These are phyloP conservation scores for Lithosia quadra DNA, from an alignment of 2,888 invertebrate genomes.

Conservation along the genomic window DNA sequence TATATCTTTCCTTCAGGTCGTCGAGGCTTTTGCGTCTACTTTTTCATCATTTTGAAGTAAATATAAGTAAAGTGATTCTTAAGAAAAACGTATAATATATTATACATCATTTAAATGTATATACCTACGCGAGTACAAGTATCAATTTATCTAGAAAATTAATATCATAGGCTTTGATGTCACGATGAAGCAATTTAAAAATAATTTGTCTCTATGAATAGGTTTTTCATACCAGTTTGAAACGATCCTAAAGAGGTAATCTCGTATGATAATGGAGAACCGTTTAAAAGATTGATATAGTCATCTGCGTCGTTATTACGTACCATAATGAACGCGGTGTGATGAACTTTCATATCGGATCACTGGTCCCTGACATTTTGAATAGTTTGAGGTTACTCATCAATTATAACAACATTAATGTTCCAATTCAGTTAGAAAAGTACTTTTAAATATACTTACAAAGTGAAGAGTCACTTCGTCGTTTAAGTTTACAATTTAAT, in stretches of 20 bases:
- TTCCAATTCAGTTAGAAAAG: slow-evolving; percentile 52
- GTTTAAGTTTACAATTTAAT: slow-evolving; percentile 16
- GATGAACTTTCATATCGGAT: slow-evolving; percentile 82
- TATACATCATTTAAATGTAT: background rate
- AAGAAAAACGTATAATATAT: background rate
- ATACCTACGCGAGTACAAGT: background rate
- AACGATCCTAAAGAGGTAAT: slow-evolving; percentile 51
- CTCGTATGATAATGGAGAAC: slow-evolving; percentile 73
- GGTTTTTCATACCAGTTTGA: slow-evolving; percentile 47
- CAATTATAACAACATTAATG: slow-evolving; percentile 73
- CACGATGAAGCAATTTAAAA: slow-evolving; percentile 26
- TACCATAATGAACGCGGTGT: slow-evolving; percentile 80
- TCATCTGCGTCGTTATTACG: slow-evolving; percentile 80
- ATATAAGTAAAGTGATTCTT: too few species aligned
- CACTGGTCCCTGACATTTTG: slow-evolving; percentile 78
- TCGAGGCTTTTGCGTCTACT: too few species aligned
- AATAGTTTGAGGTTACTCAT: slow-evolving; percentile 70
- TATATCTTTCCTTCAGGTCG: too few species aligned
- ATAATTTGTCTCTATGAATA: slow-evolving; percentile 40
- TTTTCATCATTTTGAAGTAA: too few species aligned
- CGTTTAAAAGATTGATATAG: slow-evolving; percentile 76
- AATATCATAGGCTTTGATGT: slow-evolving; percentile 18
- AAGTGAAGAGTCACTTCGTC: slow-evolving; percentile 17
- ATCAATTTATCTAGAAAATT: slow-evolving; percentile 12
- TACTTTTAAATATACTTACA: slow-evolving; percentile 28